Evolutionary conservation across 2,797 vertebrate species (phyloP), one percentile per base, ranked within the genome.

Genomic region (Phataginus tricuspis): DNA sequence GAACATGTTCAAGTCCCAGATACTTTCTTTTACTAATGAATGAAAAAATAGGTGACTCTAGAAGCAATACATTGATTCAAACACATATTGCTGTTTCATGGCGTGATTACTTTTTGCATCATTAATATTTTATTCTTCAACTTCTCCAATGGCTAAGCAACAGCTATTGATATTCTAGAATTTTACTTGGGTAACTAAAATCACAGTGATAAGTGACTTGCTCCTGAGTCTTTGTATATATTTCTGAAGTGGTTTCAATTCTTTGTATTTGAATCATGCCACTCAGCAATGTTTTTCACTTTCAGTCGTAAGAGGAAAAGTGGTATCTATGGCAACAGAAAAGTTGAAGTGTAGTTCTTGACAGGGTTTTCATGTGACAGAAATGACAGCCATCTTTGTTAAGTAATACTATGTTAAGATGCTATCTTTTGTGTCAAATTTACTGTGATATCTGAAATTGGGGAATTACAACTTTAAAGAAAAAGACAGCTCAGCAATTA

Each of bases 321-420:
- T 97, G 96, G 97, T 98, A 94, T 94, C 97, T 93, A 97, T 98
- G 95, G 97, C 75, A 97, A 98, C 97, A 63, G 89, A 64, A 95
- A 97, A 92, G 83, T 72, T 82, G 71, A 77, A 91, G 71, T 96
- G 75, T 86, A 82, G 42, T 79, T 91, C 82, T 77, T 95, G 92
- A 91, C 75, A 96, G 49, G 82, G 51, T 88, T 95, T 94, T 75
- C 89, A 42, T 63, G 75, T 95, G 90, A 90, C 88, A 96, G 91
- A 92, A 95, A 77, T 96, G 97, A 96, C 95, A 96, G 90, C 75
- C 92, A 96, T 96, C 94, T 96, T 96, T 96, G 93, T 97, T 95
- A 95, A 97, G 91, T 95, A 94, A 94, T 95, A 51, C 79, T 94
- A 86, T 82, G 86, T 97, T 96, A 97, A 97, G 95, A 92, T 78